These are phyloP conservation scores for Parazoanthus swiftii DNA, from an alignment of 92 coral and sea anemone species.

Conservation along the genomic window DNA sequence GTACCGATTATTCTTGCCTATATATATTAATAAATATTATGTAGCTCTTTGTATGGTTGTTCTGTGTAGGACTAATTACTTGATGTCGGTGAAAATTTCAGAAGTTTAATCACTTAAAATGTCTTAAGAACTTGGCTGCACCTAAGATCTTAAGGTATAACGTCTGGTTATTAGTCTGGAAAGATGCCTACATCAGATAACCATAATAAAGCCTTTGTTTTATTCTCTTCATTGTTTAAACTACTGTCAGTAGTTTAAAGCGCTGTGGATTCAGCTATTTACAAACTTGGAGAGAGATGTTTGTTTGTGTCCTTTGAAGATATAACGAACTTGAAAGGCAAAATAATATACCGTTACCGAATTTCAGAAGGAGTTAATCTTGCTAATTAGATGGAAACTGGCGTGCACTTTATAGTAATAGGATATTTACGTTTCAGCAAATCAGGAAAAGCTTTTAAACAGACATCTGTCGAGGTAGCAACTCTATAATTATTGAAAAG, in stretches of 20 bases:
- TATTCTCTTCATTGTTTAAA: neutral
- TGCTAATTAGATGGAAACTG: neutral
- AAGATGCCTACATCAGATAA: slow-evolving; percentile 25
- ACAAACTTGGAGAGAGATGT: slow-evolving; percentile 5
- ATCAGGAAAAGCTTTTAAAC: slow-evolving; percentile 4
- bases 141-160: neutral
- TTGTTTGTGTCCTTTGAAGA: neutral
- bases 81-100: neutral
- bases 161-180: neutral
- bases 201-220: neutral
- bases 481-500: neutral
- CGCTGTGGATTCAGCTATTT: neutral
- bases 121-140: neutral
- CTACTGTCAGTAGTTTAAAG: neutral
- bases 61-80: neutral
- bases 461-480: neutral
- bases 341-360: neutral
- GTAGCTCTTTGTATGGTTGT: neutral
- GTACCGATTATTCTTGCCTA: neutral
- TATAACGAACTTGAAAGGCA: neutral
- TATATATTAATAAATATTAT: no score
- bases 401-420: neutral
- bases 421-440: slow-evolving; percentile 29
- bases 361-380: neutral
- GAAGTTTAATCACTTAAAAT: neutral